Percentiles rank a stretch among this genome's conserved stretches.
These are phyloP conservation scores for Philopotamus ludificatus DNA, from an alignment of 1,140 invertebrate species.

Conservation along the genomic window DNA sequence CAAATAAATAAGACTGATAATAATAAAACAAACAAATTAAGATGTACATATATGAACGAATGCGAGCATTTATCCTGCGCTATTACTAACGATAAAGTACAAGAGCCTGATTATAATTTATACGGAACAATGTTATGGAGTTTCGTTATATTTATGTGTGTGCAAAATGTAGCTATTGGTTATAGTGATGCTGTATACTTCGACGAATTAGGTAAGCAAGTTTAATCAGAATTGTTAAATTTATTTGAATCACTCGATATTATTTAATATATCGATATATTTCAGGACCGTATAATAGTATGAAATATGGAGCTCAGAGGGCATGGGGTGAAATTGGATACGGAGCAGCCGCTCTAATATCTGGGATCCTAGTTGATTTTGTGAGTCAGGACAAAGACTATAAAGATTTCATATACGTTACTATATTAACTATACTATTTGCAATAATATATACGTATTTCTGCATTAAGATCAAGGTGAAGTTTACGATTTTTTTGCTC, in stretches of 20 bases:
- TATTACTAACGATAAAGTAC: constrained; percentile 5
- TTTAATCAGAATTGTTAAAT: too few relatives aligned
- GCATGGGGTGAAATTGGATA: constrained; percentile 80
- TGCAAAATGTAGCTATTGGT: constrained; percentile 74
- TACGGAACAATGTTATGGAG: constrained; percentile 67
- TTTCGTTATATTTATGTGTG: constrained; percentile 67
- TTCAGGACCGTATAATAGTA: constrained; percentile 47
- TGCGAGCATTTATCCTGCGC: constrained; percentile 20
- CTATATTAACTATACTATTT: constrained; percentile 63
- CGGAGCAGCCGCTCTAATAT: constrained; percentile 64
- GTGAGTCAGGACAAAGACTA: constrained; percentile 51
- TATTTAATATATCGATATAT: too few relatives aligned
- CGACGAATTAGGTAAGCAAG: constrained; percentile 68
- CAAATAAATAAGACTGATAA: constrained; percentile 4
- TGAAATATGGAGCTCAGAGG: constrained; percentile 72
- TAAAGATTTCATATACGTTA: constrained; percentile 70
- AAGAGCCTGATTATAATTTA: constrained; percentile 43
- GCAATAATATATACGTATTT: constrained; percentile 63
- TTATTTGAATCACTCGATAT: too few relatives aligned
- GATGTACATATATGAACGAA: constrained; percentile 3
- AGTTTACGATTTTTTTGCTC: not conserved
- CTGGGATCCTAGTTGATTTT: constrained; percentile 64
- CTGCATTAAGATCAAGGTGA: constrained; percentile 62
- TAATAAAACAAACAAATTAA: not conserved
- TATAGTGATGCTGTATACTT: constrained; percentile 80